Evolutionary conservation across 2,797 vertebrate species (phyloP).

Genomic region (Peromyscus attwateri): DNA sequence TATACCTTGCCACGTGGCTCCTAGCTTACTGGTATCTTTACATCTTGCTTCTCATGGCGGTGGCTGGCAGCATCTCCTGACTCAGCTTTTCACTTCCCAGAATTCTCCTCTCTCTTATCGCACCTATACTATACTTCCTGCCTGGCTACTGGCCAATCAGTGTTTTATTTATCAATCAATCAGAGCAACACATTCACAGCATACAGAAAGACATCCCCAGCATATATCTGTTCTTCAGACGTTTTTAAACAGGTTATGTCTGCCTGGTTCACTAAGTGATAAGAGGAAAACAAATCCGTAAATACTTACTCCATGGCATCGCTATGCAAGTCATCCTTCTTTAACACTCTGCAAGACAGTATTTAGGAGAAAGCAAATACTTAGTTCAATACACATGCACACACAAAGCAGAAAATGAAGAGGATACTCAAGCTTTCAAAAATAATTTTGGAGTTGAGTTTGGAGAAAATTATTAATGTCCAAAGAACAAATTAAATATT

Average conservation of each 20-base stretch:
- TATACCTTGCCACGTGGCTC: too few species aligned
- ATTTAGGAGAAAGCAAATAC: constrained; percentile 42
- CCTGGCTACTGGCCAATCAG: too few species aligned
- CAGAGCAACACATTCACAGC: too few species aligned
- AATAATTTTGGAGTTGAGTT: constrained; percentile 31
- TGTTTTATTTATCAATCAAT: too few species aligned
- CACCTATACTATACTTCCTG: too few species aligned
- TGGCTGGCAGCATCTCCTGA: too few species aligned
- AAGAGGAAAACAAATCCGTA: constrained; percentile 46
- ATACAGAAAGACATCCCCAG: too few species aligned
- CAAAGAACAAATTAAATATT: not conserved
- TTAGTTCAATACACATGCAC: not conserved
- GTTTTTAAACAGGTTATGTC: constrained; percentile 7
- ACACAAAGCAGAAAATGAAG: not conserved
- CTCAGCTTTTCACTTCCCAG: too few species aligned
- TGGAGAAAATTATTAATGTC: not conserved
- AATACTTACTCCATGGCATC: not conserved
- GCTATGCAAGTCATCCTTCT: not conserved
- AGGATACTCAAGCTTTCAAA: not conserved
- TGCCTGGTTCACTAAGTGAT: not conserved
- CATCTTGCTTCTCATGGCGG: too few species aligned
- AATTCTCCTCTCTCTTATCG: too few species aligned
- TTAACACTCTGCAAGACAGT: not conserved
- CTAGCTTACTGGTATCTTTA: too few species aligned
- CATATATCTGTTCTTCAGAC: constrained; percentile 14